These are phyloP conservation scores for Cylindroiulus punctatus DNA, from an alignment of 2,888 invertebrate genomes.

Conservation along the genomic window DNA sequence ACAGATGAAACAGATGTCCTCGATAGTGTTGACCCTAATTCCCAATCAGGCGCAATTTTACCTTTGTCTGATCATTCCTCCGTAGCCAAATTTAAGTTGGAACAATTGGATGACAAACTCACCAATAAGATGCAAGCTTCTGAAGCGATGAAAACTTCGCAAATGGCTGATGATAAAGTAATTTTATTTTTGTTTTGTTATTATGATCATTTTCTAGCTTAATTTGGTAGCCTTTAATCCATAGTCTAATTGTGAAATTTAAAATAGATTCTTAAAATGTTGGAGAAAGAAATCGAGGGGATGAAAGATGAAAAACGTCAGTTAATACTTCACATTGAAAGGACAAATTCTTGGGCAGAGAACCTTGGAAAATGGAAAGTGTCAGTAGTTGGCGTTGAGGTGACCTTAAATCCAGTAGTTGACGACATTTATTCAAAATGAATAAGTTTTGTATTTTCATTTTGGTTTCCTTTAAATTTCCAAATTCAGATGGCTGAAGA, in stretches of 20 bases:
- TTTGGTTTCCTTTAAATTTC: neutral
- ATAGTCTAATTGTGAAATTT: slow-evolving; percentile 22
- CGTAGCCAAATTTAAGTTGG: slow-evolving; percentile 82
- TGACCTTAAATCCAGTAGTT: slow-evolving; percentile 63
- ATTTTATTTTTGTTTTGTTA: neutral
- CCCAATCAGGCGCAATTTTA: neutral
- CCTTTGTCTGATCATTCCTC: slow-evolving; percentile 78
- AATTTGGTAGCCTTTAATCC: neutral
- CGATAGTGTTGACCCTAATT: neutral
- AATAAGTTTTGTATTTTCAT: neutral
- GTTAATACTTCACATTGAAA: slow-evolving; percentile 82
- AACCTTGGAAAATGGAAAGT: slow-evolving; percentile 89
- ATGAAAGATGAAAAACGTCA: slow-evolving; percentile 82
- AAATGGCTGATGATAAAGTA: slow-evolving; percentile 82
- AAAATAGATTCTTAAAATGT: slow-evolving; percentile 74
- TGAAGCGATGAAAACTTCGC: slow-evolving; percentile 81
- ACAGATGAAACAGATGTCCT: slow-evolving; percentile 51
- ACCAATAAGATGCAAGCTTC: slow-evolving; percentile 86
- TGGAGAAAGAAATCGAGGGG: slow-evolving; percentile 86
- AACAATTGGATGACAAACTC: slow-evolving; percentile 84
- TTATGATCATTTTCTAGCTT: neutral
- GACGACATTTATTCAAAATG: neutral
- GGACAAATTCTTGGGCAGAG: slow-evolving; percentile 91
- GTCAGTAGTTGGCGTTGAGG: slow-evolving; percentile 83
- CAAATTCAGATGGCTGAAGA: slow-evolving; percentile 67